Conservation (phyloP, 1,140 invertebrate genomes). For the Apolygus lucorum region DNA sequence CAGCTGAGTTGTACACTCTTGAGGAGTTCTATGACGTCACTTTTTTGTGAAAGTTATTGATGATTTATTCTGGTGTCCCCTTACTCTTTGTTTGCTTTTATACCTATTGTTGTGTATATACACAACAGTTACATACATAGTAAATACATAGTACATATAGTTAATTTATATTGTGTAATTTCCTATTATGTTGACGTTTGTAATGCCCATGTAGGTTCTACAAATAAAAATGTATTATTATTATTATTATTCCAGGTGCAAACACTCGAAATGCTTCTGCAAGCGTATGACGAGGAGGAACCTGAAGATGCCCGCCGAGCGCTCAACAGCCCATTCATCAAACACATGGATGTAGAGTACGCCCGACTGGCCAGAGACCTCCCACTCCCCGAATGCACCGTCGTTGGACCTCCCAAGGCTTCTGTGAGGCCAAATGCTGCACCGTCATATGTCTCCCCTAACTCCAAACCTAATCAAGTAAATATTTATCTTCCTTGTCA, state of each 20-base stretch:
- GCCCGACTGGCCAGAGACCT: slow-evolving; percentile 69
- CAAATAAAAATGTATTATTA: no score
- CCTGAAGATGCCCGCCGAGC: slow-evolving; percentile 63
- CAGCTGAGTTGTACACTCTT: no score
- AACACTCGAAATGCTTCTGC: slow-evolving; percentile 70
- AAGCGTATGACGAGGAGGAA: slow-evolving; percentile 87
- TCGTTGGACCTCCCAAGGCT: slow-evolving; percentile 46
- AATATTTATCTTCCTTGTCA: background rate
- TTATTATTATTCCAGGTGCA: slow-evolving; percentile 54
- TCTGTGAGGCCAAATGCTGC: slow-evolving; percentile 58
- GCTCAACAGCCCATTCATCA: slow-evolving; percentile 77
- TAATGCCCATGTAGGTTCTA: no score
- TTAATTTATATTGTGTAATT: no score
- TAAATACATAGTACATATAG: no score
- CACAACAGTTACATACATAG: no score
- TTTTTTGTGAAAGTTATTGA: no score
- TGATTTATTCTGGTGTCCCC: no score
- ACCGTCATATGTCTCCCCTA: slow-evolving; percentile 57
- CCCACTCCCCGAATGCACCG: slow-evolving; percentile 56
- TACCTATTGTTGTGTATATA: no score
- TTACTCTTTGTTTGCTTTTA: no score
- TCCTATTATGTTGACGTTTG: no score
- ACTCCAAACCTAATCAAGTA: slow-evolving; percentile 35
- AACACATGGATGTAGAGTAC: slow-evolving; percentile 92
- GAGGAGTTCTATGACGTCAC: no score